These are phyloP conservation scores for Tylochromis polylepis DNA, from an alignment of 2,113 vertebrate genomes.

Conservation along the genomic window DNA sequence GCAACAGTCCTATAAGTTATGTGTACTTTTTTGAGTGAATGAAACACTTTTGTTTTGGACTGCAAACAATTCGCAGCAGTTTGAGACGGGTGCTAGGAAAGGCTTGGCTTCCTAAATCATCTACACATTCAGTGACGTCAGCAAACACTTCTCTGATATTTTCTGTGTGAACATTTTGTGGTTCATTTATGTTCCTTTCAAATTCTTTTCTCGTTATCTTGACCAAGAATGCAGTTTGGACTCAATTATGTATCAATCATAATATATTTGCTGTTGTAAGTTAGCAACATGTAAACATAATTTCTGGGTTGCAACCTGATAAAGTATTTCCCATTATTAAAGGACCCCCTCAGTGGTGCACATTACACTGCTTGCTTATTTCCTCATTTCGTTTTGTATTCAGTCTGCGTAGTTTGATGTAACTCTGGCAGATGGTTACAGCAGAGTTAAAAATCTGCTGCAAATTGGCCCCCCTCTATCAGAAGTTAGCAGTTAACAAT, in stretches of 20 bases:
- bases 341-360: not conserved
- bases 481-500: slow-evolving; percentile 46
- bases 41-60: not conserved
- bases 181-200: not conserved
- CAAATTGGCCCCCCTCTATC: slow-evolving; percentile 40
- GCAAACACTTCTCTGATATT: not conserved
- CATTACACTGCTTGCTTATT: not conserved
- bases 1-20: too few species aligned
- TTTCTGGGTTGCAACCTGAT: not conserved
- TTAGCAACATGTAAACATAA: not conserved
- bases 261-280: not conserved
- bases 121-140: not conserved
- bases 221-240: not conserved
- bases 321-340: not conserved
- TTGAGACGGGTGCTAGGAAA: not conserved
- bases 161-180: not conserved
- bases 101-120: not conserved
- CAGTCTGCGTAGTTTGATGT: slow-evolving; percentile 2
- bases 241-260: not conserved
- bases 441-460: slow-evolving; percentile 52
- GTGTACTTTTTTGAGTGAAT: not conserved
- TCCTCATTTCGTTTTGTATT: slow-evolving; percentile 3
- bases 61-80: not conserved
- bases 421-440: slow-evolving; percentile 46
- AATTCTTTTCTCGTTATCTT: not conserved